phyloP scores from a whole-genome alignment of 2,113 vertebrate genomes.

The Caloenas nicobarica region DNA sequence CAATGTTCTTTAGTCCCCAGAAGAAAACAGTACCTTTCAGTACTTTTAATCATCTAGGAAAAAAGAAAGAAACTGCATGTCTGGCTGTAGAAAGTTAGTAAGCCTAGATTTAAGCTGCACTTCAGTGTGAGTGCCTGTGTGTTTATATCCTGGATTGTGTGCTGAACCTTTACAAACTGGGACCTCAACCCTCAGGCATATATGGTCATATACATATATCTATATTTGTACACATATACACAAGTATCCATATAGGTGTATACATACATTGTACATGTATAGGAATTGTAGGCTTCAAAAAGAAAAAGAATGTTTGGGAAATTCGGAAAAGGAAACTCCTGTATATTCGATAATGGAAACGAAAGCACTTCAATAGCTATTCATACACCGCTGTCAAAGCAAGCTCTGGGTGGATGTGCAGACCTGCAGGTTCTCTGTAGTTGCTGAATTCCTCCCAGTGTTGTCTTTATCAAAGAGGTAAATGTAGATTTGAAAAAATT shows the following conservation, averaged over 20 bases:
- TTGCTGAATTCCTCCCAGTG: slow-evolving; percentile 15
- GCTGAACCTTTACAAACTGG: background rate
- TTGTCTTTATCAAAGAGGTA: slow-evolving; percentile 50
- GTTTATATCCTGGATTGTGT: background rate
- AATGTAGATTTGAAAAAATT: slow-evolving; percentile 37
- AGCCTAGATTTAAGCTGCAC: background rate
- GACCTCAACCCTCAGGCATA: background rate
- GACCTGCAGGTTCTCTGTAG: background rate
- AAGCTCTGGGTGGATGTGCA: background rate
- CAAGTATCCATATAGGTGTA: background rate
- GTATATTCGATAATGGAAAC: background rate
- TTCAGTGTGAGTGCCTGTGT: background rate
- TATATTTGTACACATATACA: fast-evolving
- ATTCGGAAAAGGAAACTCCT: background rate
- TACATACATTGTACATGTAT: background rate
- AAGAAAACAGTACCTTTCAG: background rate
- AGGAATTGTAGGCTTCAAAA: background rate
- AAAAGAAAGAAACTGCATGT: background rate
- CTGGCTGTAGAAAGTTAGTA: background rate
- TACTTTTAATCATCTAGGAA: background rate
- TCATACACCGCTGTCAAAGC: background rate
- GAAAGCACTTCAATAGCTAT: slow-evolving; percentile 2
- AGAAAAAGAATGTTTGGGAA: background rate
- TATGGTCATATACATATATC: too few species aligned
- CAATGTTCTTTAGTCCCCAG: background rate